Evolutionary conservation across 2,113 vertebrate species (phyloP), one percentile per base, ranked within the genome.

Genomic region (Prunella fulvescens): DNA sequence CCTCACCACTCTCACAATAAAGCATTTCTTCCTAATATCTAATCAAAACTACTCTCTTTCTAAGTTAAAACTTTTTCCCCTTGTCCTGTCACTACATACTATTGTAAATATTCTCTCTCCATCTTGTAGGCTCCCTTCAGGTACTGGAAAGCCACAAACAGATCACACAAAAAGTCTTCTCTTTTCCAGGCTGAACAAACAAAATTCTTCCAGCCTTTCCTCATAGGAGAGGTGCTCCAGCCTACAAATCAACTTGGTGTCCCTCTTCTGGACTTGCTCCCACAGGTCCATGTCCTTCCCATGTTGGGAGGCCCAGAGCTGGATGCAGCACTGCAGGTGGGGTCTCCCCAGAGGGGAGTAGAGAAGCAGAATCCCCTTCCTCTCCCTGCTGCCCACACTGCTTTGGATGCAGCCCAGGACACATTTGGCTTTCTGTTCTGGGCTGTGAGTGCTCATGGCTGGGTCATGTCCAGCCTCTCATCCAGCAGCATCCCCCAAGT

Each of bases 331-430:
- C 10, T 57, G 1, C 25, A 57, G 20, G 6, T 50, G 20, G 20
- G 29, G 5, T 56, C 31, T 23, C 35, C 35, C 8, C 57, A n/a
- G 24, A 53, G 18, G 0, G 0, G 16, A 65, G 35, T 2, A 61
- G 39, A 64, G 47, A 19, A 0, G 11, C 35, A 42, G 31, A 62
- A 64, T 71, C 12, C 18, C 35, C 20, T 80, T 29, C 25, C 20
- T 64, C 0, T 0, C 29, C 20, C 66, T 48, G 50, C 14, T 48
- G 29, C 1, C 40, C 48, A 47, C 1, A 0, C 9, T 40, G 19
- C 35, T 56, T 10, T 31, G 3, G 20, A 3, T 48, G 42, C 74
- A 71, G 25, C 25, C 31, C 31, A 42, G 66, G 31, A 22, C 22
- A 64, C 0, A 0, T 42, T 26, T 71, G 48, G 11, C 23, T 56